Evolutionary conservation across 2,113 vertebrate species (phyloP), one percentile per base, ranked within the genome.

Genomic region (Lepidothrix coronata): DNA sequence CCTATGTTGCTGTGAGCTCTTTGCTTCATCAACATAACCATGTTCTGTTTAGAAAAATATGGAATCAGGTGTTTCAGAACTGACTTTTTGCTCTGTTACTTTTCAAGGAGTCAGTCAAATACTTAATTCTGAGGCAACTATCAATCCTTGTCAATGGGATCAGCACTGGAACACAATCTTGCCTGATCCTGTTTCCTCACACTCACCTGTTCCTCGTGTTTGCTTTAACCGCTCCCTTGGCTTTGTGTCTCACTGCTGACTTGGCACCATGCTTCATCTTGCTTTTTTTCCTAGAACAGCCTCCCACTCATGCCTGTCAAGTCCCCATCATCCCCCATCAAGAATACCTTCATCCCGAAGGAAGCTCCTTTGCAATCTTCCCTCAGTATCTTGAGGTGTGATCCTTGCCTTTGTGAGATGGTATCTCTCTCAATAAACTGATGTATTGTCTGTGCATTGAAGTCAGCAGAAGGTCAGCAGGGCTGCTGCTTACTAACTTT

Each of bases 161-260:
- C 43, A 63, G 55, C 67, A 51, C 67, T 79, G 82, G 76, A 52
- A 66, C n/a, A 73, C 7, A 18, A 13, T 48, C 67, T 71, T 13
- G 16, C 49, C 62, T 48, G 72, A 80, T 83, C 78, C 91, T 57
- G 59, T 84, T 88, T 94, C 57, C 35, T 85, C 51, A 58, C 54
- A 58, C 39, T 81, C 77, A 82, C 63, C 81, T 95, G 76, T 67
- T 94, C 63, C 63, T 41, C 0, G 1, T 59, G 52, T 79, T 91
- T 91, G 59, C 49, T 91, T 72, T 82, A 94, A 73, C 78, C 54
- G 3, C 93, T 93, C 84, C 77, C 81, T 95, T 93, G 92, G 79
- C 74, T 93, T 88, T 76, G 73, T 71, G 49, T 93, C 83, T 77
- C 43, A 22, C n/a, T 92, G 76, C 58, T 81, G 78, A 58, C 68